These are phyloP conservation scores for Lampropteryx suffumata DNA, from an alignment of 2,888 invertebrate species.

Conservation along the genomic window DNA sequence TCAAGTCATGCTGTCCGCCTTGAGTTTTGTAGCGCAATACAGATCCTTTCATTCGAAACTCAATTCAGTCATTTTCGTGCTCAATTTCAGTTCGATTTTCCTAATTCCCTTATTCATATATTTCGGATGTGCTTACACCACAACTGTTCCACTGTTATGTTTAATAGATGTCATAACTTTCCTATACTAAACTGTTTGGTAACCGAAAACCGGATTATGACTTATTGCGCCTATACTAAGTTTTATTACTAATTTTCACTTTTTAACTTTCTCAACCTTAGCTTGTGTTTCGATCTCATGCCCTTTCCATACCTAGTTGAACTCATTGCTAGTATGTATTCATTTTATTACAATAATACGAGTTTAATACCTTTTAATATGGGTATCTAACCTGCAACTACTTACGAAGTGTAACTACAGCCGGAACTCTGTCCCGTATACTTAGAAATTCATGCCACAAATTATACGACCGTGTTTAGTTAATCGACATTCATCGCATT, in stretches of 20 bases:
- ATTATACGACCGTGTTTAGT: constrained; percentile 33
- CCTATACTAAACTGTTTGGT: constrained; percentile 24
- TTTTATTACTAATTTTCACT: constrained; percentile 18
- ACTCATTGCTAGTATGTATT: no score
- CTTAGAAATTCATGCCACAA: constrained; percentile 41
- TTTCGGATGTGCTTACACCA: constrained; percentile 20
- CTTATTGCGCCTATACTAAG: constrained; percentile 6
- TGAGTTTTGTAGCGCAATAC: constrained; percentile 39
- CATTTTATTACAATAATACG: no score
- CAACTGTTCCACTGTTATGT: constrained; percentile 17
- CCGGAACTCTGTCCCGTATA: constrained; percentile 45
- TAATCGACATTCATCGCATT: constrained; percentile 41
- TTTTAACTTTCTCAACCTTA: constrained; percentile 19
- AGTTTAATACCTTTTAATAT: no score
- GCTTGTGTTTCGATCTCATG: constrained; percentile 3
- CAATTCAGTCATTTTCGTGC: constrained; percentile 29
- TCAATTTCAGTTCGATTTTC: constrained; percentile 34
- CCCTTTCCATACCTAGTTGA: not conserved
- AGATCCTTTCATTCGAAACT: constrained; percentile 42
- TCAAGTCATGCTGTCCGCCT: constrained; percentile 43
- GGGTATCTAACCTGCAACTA: no score
- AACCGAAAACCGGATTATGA: constrained; percentile 28
- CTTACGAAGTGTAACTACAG: constrained; percentile 18
- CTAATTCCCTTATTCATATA: constrained; percentile 17
- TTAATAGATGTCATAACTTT: constrained; percentile 26